A percentile compares a stretch with the other conserved stretches of the same genome.
phyloP scores from a whole-genome alignment of 2,888 invertebrate genomes.

The Hecatera dysodea region DNA sequence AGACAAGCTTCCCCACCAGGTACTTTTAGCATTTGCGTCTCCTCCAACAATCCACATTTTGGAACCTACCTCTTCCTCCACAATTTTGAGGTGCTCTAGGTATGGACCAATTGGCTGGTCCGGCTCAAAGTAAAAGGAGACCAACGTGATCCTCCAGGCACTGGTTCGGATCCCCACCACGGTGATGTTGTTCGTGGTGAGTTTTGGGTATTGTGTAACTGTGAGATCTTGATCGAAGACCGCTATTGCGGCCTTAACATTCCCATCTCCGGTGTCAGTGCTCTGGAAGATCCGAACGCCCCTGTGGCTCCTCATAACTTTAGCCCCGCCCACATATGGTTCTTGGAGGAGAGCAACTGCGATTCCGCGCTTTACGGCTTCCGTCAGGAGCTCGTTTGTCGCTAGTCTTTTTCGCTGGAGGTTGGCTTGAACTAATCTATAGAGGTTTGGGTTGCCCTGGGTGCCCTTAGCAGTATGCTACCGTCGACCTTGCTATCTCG shows the following conservation, averaged over 20 bases:
- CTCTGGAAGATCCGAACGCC: slow-evolving; percentile 2
- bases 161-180: neutral
- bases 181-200: neutral
- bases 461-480: slow-evolving; percentile 1
- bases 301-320: neutral
- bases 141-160: neutral
- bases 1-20: too few species aligned
- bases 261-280: neutral
- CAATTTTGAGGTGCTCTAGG: neutral
- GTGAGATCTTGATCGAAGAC: neutral
- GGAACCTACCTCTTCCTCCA: neutral
- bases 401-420: neutral
- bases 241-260: slow-evolving; percentile 6
- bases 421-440: neutral
- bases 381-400: neutral
- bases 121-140: neutral
- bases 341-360: neutral
- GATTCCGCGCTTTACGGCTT: neutral
- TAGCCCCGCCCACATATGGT: neutral
- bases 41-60: too few species aligned
- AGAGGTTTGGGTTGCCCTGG: neutral
- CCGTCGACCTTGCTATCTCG: neutral
- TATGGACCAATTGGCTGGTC: neutral
- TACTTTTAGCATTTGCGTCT: neutral
- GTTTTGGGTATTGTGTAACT: neutral